Evolutionary conservation across 2,888 invertebrate genomes (phyloP).

Genomic region (Craniophora ligustri): DNA sequence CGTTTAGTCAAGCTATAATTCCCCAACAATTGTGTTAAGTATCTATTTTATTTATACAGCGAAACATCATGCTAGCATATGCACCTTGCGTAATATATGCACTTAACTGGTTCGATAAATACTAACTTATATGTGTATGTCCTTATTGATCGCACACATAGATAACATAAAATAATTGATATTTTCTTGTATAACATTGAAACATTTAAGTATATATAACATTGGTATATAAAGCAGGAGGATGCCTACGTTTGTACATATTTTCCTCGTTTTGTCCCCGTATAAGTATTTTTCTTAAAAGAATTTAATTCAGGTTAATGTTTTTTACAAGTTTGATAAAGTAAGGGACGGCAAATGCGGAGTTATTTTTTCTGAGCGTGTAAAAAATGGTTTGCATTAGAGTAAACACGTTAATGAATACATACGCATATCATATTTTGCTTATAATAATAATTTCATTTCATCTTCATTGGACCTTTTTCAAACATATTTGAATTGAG

Average conservation of each 20-base stretch:
- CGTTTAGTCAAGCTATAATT: constrained; percentile 35
- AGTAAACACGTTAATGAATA: too few relatives aligned
- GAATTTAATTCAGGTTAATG: not conserved
- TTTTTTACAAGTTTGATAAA: not conserved
- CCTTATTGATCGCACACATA: constrained; percentile 21
- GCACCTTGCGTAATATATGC: constrained; percentile 21
- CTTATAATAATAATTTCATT: too few relatives aligned
- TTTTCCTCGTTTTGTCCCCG: not conserved
- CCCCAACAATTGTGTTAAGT: constrained; percentile 33
- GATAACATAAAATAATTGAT: constrained; percentile 20
- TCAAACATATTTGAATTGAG: too few relatives aligned
- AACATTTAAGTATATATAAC: constrained; percentile 11
- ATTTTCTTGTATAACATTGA: constrained; percentile 25
- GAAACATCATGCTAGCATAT: constrained; percentile 24
- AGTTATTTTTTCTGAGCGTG: too few relatives aligned
- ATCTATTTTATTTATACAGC: constrained; percentile 25
- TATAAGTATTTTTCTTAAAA: not conserved
- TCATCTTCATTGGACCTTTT: too few relatives aligned
- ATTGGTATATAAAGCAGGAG: not conserved
- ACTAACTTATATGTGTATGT: constrained; percentile 17
- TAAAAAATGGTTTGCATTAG: too few relatives aligned
- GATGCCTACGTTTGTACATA: not conserved
- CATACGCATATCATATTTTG: too few relatives aligned
- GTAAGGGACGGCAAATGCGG: too few relatives aligned
- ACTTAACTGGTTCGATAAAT: constrained; percentile 29